Evolutionary conservation across 2,113 vertebrate species (phyloP).

Genomic region (Stictonetta naevosa): DNA sequence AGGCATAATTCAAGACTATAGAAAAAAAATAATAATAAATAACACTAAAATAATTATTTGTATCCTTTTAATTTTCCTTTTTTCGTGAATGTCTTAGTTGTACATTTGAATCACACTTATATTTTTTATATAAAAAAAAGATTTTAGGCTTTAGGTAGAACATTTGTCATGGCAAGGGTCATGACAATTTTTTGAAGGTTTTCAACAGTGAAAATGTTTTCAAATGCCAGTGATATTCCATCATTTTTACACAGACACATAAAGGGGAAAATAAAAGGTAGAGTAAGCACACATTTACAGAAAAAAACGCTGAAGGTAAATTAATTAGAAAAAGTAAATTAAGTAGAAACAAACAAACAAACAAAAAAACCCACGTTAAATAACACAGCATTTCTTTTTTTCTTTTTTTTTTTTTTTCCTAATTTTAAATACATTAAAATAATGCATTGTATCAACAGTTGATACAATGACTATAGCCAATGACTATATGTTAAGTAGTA

Average conservation of each 20-base stretch:
- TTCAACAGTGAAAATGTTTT: not conserved
- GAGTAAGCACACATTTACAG: not conserved
- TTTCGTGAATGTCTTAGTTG: rapidly evolving
- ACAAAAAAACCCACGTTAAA: not conserved
- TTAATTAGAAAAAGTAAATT: not conserved
- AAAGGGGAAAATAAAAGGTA: not conserved
- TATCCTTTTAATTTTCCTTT: not conserved
- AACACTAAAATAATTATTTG: not conserved
- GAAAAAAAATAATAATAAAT: not conserved
- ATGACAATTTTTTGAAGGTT: not conserved
- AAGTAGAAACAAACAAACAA: too few species aligned
- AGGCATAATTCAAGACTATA: not conserved
- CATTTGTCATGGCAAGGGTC: rapidly evolving
- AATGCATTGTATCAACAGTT: not conserved
- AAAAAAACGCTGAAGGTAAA: too few species aligned
- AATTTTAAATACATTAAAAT: not conserved
- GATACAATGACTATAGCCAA: not conserved
- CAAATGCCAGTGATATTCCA: not conserved
- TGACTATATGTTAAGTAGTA: not conserved
- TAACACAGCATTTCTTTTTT: not conserved
- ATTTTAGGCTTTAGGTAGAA: not conserved
- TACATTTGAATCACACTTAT: not conserved
- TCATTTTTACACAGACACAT: not conserved
- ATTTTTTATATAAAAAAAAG: not conserved
- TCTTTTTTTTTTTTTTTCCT: not conserved